These are phyloP conservation scores for Plutella xylostella DNA, from an alignment of 2,888 invertebrate genomes.

Conservation along the genomic window DNA sequence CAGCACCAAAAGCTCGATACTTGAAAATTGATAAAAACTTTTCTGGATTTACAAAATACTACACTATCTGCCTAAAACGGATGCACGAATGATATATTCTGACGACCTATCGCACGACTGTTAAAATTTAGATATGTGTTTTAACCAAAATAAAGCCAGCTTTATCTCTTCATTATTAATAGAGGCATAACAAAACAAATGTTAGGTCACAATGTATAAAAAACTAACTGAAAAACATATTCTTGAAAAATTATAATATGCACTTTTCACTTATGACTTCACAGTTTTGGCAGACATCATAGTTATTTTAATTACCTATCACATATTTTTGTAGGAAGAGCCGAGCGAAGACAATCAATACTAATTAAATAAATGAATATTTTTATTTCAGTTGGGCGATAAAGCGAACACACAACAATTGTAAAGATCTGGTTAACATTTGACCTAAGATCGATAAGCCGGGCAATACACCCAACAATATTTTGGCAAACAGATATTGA, in stretches of 20 bases:
- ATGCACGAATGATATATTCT: constrained; percentile 30
- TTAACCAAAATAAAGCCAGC: constrained; percentile 1
- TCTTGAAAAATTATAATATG: too few relatives aligned
- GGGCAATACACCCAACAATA: constrained; percentile 16
- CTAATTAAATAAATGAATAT: too few relatives aligned
- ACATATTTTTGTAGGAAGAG: too few relatives aligned
- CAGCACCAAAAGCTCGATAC: not conserved
- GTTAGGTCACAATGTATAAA: not conserved
- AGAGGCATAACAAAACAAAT: not conserved
- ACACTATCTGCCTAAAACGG: constrained; percentile 20
- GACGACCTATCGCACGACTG: not conserved
- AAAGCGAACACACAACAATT: too few relatives aligned
- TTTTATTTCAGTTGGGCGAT: too few relatives aligned
- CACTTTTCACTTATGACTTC: too few relatives aligned
- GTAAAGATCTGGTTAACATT: too few relatives aligned
- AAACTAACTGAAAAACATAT: too few relatives aligned
- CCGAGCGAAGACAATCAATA: too few relatives aligned
- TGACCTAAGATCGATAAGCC: constrained; percentile 17
- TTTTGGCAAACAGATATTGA: too few relatives aligned
- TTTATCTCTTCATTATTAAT: not conserved
- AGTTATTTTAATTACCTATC: too few relatives aligned
- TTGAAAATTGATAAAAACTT: not conserved
- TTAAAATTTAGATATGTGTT: constrained; percentile 3
- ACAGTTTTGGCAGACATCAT: too few relatives aligned
- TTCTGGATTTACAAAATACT: not conserved